Evolutionary conservation across 2,113 vertebrate genomes (phyloP), one percentile per base, ranked within the genome.

Genomic region (Mixornis gularis): DNA sequence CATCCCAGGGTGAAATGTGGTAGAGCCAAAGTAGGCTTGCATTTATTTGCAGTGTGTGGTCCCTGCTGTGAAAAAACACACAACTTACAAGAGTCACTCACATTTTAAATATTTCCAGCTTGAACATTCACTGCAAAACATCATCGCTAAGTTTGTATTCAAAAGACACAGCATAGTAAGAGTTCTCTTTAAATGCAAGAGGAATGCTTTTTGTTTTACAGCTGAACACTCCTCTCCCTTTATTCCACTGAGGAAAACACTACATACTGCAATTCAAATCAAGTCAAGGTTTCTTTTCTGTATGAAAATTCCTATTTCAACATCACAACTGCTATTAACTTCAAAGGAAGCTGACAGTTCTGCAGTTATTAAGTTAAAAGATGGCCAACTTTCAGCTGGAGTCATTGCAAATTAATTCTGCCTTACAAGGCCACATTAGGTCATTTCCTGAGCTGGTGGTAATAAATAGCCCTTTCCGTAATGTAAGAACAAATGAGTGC

Each of bases 381-480:
- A 96, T 48, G 41, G 83, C 87, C 93, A 97, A 93, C 88, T 96
- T 97, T 96, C 82, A 95, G 74, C 64, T 95, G 74, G 95, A 97
- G 93, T 96, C 95, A 88, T 30, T 94, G 95, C 89, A 97, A 97
- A 97, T 97, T 96, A 97, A 97, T 97, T 97, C 95, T 96, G 93
- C 93, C 96, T 97, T 96, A 94, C 87, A 95, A 96, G 95, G 96
- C 91, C 90, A 94, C 81, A 81, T 74, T 71, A 95, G 96, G 95
- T 97, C 95, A 97, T 96, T 97, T 97, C 96, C 96, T 96, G 93
- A 95, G 94, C 78, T 64, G 72, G 91, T 87, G 85, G 94, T 84
- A 97, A 97, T 97, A 97, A 97, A 97, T 93, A 97, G 95, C 44
- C 83, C 73, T 93, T 94, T 96, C 96, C 80, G 0, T 95, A 93